These are phyloP conservation scores for Leptinotarsa juncta DNA, from an alignment of 2,888 invertebrate species.

Conservation along the genomic window DNA sequence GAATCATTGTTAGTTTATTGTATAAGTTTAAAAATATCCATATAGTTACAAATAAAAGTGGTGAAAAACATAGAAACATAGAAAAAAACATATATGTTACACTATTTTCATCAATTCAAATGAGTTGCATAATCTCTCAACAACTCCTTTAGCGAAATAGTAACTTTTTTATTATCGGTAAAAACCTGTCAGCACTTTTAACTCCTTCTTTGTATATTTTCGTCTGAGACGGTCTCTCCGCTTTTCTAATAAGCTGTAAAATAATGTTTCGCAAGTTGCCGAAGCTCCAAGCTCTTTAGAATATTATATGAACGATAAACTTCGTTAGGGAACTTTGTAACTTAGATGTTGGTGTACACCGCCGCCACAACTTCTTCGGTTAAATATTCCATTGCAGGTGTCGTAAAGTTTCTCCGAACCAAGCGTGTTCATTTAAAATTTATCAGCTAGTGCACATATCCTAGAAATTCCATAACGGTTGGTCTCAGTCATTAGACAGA, in stretches of 20 bases:
- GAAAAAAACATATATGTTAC: too few relatives aligned
- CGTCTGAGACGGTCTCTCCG: background rate
- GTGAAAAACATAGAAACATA: too few relatives aligned
- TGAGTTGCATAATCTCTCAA: too few relatives aligned
- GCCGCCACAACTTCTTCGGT: background rate
- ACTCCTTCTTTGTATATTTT: background rate
- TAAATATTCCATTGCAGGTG: constrained; percentile 14
- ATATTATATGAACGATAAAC: constrained; percentile 5
- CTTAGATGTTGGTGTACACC: background rate
- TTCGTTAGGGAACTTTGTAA: background rate
- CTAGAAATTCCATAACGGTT: constrained; percentile 10
- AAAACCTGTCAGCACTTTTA: background rate
- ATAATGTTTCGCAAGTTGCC: constrained; percentile 5
- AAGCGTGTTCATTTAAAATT: constrained; percentile 24
- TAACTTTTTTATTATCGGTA: too few relatives aligned
- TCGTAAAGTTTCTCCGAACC: constrained; percentile 10
- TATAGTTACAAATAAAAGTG: too few relatives aligned
- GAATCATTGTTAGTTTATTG: too few relatives aligned
- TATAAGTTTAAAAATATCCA: too few relatives aligned
- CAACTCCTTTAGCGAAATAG: too few relatives aligned
- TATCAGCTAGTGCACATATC: constrained; percentile 9
- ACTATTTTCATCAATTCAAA: too few relatives aligned
- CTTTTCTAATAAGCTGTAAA: background rate
- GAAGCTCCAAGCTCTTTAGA: background rate
- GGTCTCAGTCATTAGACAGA: too few relatives aligned